A percentile compares a stretch with the other conserved stretches of the same genome.
phyloP scores from a whole-genome alignment of 2,113 vertebrate species.

The Mormyrus lacerda region DNA sequence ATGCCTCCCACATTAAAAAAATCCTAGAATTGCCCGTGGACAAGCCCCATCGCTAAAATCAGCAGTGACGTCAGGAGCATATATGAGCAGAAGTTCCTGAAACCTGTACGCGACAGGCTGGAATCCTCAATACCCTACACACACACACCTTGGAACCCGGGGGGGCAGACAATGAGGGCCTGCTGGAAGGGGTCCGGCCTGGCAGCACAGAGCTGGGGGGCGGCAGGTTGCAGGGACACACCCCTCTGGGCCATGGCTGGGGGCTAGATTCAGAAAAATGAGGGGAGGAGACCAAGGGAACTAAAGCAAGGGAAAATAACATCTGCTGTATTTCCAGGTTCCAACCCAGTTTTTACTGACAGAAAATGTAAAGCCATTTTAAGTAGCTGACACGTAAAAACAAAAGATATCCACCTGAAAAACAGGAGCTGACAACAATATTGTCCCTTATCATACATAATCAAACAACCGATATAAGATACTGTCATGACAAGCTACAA shows the following conservation, averaged over 20 bases:
- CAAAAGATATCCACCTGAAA: background rate
- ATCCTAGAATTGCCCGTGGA: background rate
- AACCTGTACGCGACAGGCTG: background rate
- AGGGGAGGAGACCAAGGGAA: background rate
- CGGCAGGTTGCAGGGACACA: conserved; percentile 84
- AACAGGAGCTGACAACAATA: background rate
- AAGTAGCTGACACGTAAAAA: background rate
- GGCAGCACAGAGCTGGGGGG: conserved; percentile 85
- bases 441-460: background rate
- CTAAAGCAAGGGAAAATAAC: background rate
- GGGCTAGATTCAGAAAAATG: conserved; percentile 66
- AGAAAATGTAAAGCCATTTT: background rate
- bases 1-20: background rate
- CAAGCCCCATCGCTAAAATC: background rate
- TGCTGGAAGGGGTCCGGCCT: conserved; percentile 98
- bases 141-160: conserved; percentile 90
- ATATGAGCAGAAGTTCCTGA: background rate
- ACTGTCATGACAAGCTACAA: background rate
- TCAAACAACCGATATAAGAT: background rate
- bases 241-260: conserved; percentile 94
- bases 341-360: background rate
- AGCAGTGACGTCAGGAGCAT: background rate
- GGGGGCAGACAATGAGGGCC: conserved; percentile 96
- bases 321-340: background rate
- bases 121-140: background rate